Evolutionary conservation across 2,888 invertebrate species (phyloP), one percentile per base, ranked within the genome.

Genomic region (Choristoneura rosaceana): DNA sequence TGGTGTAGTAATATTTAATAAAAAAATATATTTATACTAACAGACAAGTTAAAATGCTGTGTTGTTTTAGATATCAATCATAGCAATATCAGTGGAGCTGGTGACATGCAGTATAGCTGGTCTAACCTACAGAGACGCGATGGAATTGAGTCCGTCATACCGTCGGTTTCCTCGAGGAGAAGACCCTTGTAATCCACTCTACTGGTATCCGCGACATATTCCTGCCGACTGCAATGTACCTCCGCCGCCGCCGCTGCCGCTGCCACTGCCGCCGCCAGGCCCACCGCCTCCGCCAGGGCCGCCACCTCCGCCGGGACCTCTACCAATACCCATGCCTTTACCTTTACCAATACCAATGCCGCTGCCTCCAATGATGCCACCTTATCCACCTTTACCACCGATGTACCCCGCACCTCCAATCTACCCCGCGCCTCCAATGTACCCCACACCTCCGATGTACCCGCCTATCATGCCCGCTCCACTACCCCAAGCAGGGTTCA

Each of bases 171-270:
- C 55, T 0, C 64, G 47, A n/a, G 79, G 79, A 9, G 83, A 83
- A 17, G 82, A 92, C 74, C 87, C 88, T 2, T 93, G 93, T 76
- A 88, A 91, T 58, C 89, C 91, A 0, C 78, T 90, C 0, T 93
- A 89, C 71, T 93, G 93, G 93, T 93, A 90, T 69, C 86, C 86
- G 2, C 80, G 74, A 69, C 65, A 74, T 15, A 78, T 84, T 12
- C 86, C 86, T 14, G 81, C 83, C 8, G 82, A 82, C 62, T 85
- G 85, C 67, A 65, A 80, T 7, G 41, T 12, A 12, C 70, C 64
- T 2, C 17, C 52, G 8, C 64, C 73, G 7, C 1, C 55, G 14
- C 74, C 76, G 5, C 41, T 50, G 17, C 71, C 74, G 1, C 4
- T 47, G 4, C 67, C 68, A 9, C 41, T 41, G n/a, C 45, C 34